These are phyloP conservation scores for Spilogale gracilis DNA, from an alignment of 2,113 vertebrate species.

Conservation along the genomic window DNA sequence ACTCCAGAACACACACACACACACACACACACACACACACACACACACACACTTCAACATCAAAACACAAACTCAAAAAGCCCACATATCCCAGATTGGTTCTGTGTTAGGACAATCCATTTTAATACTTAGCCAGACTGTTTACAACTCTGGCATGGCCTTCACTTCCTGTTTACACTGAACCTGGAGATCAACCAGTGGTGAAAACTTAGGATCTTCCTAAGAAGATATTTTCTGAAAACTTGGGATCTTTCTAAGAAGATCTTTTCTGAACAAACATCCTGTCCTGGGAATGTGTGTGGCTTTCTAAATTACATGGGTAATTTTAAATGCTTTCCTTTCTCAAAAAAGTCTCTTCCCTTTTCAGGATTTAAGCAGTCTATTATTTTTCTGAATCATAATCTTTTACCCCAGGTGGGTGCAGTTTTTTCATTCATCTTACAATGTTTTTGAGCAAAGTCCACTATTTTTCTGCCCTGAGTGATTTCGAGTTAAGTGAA, in stretches of 20 bases:
- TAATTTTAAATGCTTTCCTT: background rate
- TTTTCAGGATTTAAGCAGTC: background rate
- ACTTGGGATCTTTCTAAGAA: background rate
- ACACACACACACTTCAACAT: background rate
- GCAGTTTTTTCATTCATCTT: background rate
- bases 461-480: background rate
- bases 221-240: background rate
- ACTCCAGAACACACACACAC: background rate
- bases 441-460: background rate
- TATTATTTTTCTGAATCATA: background rate
- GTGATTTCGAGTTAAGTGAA: slow-evolving; percentile 36
- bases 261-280: background rate
- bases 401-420: background rate
- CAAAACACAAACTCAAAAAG: background rate
- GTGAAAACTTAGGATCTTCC: background rate
- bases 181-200: background rate
- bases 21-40: background rate
- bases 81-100: background rate
- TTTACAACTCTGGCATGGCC: slow-evolving; percentile 12
- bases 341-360: background rate
- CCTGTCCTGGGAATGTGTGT: background rate
- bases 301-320: background rate
- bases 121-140: background rate
- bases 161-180: background rate
- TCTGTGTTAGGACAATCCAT: background rate